These are phyloP conservation scores for Drosophila melanosoma DNA, from an alignment of 2,888 invertebrate genomes.

Conservation along the genomic window DNA sequence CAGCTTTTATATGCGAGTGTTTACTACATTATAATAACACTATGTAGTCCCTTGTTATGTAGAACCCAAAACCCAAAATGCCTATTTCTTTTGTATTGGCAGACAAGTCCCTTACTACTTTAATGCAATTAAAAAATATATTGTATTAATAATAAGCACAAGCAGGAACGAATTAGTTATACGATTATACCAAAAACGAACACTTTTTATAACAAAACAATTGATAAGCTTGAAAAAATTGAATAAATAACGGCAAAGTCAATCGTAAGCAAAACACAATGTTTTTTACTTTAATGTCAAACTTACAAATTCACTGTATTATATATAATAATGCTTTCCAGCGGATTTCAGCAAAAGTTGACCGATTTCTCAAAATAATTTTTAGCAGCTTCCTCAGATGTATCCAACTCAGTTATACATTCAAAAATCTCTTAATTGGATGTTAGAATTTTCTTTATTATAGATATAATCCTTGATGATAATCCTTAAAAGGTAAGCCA, in stretches of 20 bases:
- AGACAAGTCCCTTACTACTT: slow-evolving; percentile 5
- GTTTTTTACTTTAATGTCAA: neutral
- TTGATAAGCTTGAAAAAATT: slow-evolving; percentile 18
- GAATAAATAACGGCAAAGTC: slow-evolving; percentile 26
- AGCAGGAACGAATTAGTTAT: slow-evolving; percentile 51
- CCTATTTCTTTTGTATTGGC: slow-evolving; percentile 12
- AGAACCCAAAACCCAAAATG: slow-evolving; percentile 8
- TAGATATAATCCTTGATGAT: slow-evolving; percentile 25
- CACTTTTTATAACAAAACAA: slow-evolving; percentile 35
- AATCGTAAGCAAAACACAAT: neutral
- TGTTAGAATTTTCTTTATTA: slow-evolving; percentile 49
- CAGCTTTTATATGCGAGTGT: slow-evolving; percentile 53
- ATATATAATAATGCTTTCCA: neutral
- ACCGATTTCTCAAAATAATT: neutral
- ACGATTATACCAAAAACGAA: slow-evolving; percentile 60
- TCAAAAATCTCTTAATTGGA: neutral
- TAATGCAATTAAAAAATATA: slow-evolving; percentile 1
- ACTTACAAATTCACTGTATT: neutral
- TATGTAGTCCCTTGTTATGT: slow-evolving; percentile 50
- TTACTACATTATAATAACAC: slow-evolving; percentile 22
- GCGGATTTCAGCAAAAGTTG: neutral
- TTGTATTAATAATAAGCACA: slow-evolving; percentile 6
- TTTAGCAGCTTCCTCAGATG: neutral
- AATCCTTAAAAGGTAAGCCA: slow-evolving; percentile 43
- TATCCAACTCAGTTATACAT: neutral